Conservation (phyloP, 2,113 vertebrate genomes). For the Rousettus leschenaultii region DNA sequence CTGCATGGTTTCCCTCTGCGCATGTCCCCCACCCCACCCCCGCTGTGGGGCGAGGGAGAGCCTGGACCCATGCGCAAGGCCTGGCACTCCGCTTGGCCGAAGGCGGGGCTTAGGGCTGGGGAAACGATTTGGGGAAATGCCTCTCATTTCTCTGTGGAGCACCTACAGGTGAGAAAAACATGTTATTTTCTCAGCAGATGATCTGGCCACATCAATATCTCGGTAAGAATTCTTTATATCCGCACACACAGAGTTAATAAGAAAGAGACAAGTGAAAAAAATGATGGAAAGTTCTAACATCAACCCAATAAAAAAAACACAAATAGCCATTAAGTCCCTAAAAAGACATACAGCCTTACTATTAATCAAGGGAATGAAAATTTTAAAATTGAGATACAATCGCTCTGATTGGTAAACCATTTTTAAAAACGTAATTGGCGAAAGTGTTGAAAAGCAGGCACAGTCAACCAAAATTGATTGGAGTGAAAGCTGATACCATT, state of each 20-base stretch:
- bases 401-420: neutral
- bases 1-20: neutral
- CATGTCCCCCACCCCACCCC: too few species aligned
- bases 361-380: neutral
- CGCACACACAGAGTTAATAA: neutral
- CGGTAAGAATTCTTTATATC: neutral
- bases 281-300: neutral
- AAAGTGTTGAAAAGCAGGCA: neutral
- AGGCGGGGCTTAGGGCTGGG: fast-evolving
- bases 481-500: neutral
- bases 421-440: neutral
- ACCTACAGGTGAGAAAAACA: neutral
- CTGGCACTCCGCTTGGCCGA: neutral
- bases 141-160: neutral
- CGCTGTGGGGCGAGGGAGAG: neutral
- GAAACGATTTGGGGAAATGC: neutral
- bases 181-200: neutral
- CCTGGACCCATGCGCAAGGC: neutral
- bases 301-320: neutral
- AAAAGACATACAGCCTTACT: neutral
- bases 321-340: neutral
- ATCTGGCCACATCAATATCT: neutral
- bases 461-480: neutral
- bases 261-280: neutral
- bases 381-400: neutral